A percentile compares a stretch with the other conserved stretches of the same genome.
These are phyloP conservation scores for Poeciliopsis retropinna DNA, from an alignment of 2,113 vertebrate species.

Conservation along the genomic window DNA sequence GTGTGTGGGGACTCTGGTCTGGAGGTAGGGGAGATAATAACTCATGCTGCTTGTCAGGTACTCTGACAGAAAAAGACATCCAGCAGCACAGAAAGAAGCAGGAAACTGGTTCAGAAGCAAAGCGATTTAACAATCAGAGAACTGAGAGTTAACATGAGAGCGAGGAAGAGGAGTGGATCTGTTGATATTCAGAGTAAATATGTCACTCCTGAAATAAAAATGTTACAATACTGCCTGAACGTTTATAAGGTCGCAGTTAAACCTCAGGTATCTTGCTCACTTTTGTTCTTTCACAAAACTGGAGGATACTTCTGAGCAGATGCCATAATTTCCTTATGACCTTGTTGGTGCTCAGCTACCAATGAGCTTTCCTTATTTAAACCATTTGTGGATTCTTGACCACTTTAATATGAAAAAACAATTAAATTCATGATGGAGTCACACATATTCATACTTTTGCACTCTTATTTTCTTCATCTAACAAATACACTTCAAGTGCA, in stretches of 20 bases:
- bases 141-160: background rate
- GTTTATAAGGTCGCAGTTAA: background rate
- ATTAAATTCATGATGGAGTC: background rate
- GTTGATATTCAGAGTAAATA: background rate
- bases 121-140: slow-evolving; percentile 1
- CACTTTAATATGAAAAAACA: background rate
- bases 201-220: background rate
- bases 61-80: slow-evolving; percentile 16
- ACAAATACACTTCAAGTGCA: background rate
- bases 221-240: background rate
- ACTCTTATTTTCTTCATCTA: background rate
- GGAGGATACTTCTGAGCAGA: background rate
- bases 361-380: background rate
- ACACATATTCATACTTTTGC: background rate
- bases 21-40: slow-evolving; percentile 56
- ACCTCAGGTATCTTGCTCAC: no score
- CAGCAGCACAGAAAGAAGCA: slow-evolving; percentile 9
- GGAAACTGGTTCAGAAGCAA: background rate
- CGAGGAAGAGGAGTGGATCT: slow-evolving; percentile 1
- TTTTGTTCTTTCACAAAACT: no score
- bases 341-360: background rate
- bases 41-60: slow-evolving; percentile 58
- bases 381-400: background rate
- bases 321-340: background rate
- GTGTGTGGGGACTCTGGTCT: slow-evolving; percentile 28